phyloP scores from a whole-genome alignment of 2,797 vertebrate genomes.

The Coregonus sp. region DNA sequence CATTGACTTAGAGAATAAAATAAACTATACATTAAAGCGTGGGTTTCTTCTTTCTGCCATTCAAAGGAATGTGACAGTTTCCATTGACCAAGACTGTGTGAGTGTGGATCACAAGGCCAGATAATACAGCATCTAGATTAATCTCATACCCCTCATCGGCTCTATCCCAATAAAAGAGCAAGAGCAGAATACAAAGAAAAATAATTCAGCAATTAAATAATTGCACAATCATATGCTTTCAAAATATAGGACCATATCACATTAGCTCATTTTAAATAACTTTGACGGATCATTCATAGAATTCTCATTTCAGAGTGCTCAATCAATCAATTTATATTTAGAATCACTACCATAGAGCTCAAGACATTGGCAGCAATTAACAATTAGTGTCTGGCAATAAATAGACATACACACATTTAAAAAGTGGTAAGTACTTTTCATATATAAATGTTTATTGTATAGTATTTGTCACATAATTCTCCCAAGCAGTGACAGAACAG shows the following conservation, averaged over 20 bases:
- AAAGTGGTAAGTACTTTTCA: conserved; percentile 37
- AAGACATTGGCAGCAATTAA: conserved; percentile 48
- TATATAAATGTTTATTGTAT: conserved; percentile 38
- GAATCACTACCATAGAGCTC: conserved; percentile 29
- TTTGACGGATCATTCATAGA: conserved; percentile 15
- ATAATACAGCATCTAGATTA: conserved; percentile 18
- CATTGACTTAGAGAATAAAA: conserved; percentile 33
- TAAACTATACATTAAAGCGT: conserved; percentile 19
- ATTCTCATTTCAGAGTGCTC: conserved; percentile 27
- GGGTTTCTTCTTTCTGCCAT: neutral
- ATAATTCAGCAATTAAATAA: conserved; percentile 23
- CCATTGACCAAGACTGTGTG: conserved; percentile 6
- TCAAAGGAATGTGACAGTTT: conserved; percentile 1
- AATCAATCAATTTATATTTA: conserved; percentile 31
- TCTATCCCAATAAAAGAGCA: conserved; percentile 20
- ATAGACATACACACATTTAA: conserved; percentile 43
- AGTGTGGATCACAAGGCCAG: conserved; percentile 4
- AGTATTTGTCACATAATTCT: conserved; percentile 53
- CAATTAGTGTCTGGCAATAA: conserved; percentile 42
- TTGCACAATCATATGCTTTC: conserved; percentile 28
- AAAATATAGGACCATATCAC: conserved; percentile 36
- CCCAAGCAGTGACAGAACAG: conserved; percentile 32
- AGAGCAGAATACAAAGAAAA: conserved; percentile 18
- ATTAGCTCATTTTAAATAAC: conserved; percentile 23
- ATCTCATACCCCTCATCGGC: neutral